Base-by-base conservation (phyloP, 1,140 invertebrate species). In the Mamestra configurata region DNA sequence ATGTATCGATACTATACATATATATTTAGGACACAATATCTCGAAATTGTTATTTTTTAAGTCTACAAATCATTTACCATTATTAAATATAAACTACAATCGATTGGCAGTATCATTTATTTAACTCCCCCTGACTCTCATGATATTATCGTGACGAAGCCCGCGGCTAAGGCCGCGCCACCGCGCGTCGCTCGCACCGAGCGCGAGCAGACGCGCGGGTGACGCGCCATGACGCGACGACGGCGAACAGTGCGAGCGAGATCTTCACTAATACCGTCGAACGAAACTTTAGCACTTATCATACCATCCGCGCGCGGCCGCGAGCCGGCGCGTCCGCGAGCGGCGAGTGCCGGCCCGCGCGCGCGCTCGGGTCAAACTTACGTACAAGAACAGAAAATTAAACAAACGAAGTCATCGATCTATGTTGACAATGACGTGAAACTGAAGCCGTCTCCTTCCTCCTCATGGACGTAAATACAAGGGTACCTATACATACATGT, bases 21-120 rank as follows among this genome's bases (percentile, higher is more conserved):
- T 89, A 92, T 93, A 89, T 91, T 90, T 87, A 90, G 91, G 92
- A 93, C 90, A 93, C 87, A 91, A 92, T 93, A 93, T 92, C 91
- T 92, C 90, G 86, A 93, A 93, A 92, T 89, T 79, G 90, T 90
- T 77, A 59, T 57, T 72, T 79, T 82, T 93, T 88, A 93, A 89
- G 66, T 86, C 92, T 94, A 94, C 92, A 93, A 90, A 93, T 92
- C 91, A 90, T 93, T 90, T 91, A 89, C 85, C 88, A 90, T 92
- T 90, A 90, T 87, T 85, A 86, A 86, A 87, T 90, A 92, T 88
- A 90, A 93, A 88, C 93, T 93, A 93, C 90, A 93, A 90, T 92
- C 93, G 89, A 93, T 93, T 94, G 93, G 93, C 93, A 94, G 93
- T 94, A 94, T 77, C 61, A 66, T 92, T 91, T 85, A 80, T 92